Evolutionary conservation across 2,888 invertebrate species (phyloP).

Genomic region (Spatulosminthurus flaviceps): DNA sequence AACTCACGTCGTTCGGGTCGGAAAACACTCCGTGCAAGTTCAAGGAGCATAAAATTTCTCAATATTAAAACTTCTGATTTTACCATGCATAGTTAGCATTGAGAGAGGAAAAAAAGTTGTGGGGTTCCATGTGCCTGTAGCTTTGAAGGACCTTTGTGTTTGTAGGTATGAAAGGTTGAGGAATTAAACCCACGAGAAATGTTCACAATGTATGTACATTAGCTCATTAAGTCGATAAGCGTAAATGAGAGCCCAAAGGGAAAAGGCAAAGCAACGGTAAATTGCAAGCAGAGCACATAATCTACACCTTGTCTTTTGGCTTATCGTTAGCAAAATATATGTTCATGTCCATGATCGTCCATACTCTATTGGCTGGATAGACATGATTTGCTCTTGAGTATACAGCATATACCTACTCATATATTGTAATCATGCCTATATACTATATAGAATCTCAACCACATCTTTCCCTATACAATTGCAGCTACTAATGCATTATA

Average conservation of each 20-base stretch:
- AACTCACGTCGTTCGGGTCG: slow-evolving; percentile 9
- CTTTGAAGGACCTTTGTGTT: not conserved
- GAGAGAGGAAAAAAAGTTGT: too few species aligned
- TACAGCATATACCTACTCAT: too few species aligned
- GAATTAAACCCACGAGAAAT: not conserved
- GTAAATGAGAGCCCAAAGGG: slow-evolving; percentile 34
- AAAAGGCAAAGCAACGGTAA: slow-evolving; percentile 20
- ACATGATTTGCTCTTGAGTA: not conserved
- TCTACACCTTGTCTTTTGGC: not conserved
- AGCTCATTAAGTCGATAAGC: slow-evolving; percentile 43
- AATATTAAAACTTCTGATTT: not conserved
- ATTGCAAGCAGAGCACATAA: not conserved
- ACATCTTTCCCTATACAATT: too few species aligned
- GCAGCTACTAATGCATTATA: too few species aligned
- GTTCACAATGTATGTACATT: not conserved
- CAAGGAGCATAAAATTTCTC: slow-evolving; percentile 20
- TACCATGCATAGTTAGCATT: not conserved
- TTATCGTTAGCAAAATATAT: not conserved
- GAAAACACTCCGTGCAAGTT: slow-evolving; percentile 11
- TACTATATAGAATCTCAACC: too few species aligned
- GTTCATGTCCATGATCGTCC: not conserved
- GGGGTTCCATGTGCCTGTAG: too few species aligned
- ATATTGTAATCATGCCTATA: too few species aligned
- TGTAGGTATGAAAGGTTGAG: not conserved
- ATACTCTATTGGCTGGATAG: not conserved